Percentiles rank a stretch among this genome's conserved stretches.
Evolutionary conservation across 1,140 invertebrate species (phyloP).

Genomic region (Bombus difficillimus): DNA sequence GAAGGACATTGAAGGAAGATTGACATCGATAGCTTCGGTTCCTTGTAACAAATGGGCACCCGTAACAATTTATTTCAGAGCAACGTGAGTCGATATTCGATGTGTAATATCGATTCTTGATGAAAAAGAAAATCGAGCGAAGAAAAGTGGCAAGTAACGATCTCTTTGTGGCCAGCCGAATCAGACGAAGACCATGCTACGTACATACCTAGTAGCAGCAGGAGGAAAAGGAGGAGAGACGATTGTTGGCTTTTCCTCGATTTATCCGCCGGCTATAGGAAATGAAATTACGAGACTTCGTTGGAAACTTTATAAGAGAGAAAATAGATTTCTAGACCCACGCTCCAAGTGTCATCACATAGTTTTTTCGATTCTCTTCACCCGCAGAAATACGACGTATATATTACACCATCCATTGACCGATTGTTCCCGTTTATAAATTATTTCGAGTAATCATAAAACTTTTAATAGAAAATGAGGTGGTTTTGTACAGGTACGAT

Average conservation of each 20-base stretch:
- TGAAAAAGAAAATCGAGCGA: slow-evolving; percentile 7
- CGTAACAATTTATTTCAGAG: not conserved
- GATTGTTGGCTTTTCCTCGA: slow-evolving; percentile 41
- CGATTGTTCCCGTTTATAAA: not conserved
- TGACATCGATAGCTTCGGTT: too few species aligned
- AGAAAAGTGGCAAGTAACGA: slow-evolving; percentile 52
- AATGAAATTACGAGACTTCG: slow-evolving; percentile 63
- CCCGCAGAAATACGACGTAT: not conserved
- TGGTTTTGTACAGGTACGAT: too few species aligned
- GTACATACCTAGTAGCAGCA: not conserved
- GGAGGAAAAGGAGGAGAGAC: slow-evolving; percentile 16
- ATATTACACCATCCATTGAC: not conserved
- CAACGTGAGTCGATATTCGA: not conserved
- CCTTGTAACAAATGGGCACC: not conserved
- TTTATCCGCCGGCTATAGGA: slow-evolving; percentile 50
- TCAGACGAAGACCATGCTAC: slow-evolving; percentile 8
- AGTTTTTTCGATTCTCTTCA: not conserved
- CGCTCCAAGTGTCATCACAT: not conserved
- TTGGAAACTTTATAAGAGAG: slow-evolving; percentile 43
- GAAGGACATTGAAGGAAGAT: not conserved
- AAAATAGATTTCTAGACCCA: slow-evolving; percentile 43
- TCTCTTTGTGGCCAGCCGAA: slow-evolving; percentile 35
- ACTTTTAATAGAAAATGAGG: too few species aligned
- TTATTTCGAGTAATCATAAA: not conserved
- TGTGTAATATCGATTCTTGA: not conserved